Evolutionary conservation across 2,888 invertebrate genomes (phyloP).

Genomic region (Phragmatobia fuliginosa): DNA sequence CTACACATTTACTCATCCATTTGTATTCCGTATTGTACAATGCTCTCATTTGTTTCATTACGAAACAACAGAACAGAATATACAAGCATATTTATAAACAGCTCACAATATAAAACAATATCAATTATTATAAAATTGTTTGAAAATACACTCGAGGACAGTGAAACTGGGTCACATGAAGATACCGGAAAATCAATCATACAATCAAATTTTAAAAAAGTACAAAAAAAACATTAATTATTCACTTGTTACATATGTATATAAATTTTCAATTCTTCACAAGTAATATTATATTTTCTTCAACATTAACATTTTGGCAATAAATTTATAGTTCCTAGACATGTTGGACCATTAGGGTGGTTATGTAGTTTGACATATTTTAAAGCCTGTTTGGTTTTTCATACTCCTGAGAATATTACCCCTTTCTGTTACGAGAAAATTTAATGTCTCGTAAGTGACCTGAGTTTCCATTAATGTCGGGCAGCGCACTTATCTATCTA

Average conservation of each 20-base stretch:
- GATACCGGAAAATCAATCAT: not conserved
- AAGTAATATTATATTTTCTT: too few species aligned
- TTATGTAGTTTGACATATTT: not conserved
- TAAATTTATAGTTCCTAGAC: not conserved
- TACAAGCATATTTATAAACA: not conserved
- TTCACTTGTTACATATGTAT: too few species aligned
- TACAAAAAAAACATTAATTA: too few species aligned
- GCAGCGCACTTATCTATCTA: too few species aligned
- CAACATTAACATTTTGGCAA: not conserved
- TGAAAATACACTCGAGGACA: not conserved
- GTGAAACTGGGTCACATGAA: not conserved
- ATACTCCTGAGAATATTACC: too few species aligned
- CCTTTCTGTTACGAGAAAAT: too few species aligned
- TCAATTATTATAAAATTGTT: not conserved
- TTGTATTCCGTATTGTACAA: not conserved
- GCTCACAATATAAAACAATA: not conserved
- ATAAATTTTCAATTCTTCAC: too few species aligned
- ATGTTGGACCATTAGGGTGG: not conserved
- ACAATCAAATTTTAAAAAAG: too few species aligned
- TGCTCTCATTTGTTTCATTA: not conserved
- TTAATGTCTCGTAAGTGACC: too few species aligned
- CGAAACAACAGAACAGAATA: not conserved
- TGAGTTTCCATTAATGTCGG: too few species aligned
- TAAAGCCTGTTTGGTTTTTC: not conserved
- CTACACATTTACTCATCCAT: not conserved